These are phyloP conservation scores for Eciton burchellii DNA, from an alignment of 1,140 invertebrate species.

Conservation along the genomic window DNA sequence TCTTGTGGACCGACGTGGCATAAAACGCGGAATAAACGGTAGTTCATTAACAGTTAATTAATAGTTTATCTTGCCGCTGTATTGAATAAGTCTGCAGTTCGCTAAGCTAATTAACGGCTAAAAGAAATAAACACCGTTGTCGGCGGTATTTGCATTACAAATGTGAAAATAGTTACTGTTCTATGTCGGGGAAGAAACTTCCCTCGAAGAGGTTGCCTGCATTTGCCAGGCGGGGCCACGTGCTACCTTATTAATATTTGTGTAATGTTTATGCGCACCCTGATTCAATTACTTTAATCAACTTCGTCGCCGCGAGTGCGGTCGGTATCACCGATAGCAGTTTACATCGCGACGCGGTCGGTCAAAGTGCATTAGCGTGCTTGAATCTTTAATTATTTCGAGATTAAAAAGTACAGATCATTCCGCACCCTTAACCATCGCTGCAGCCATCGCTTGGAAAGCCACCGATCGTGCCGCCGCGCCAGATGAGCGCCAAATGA, in stretches of 20 bases:
- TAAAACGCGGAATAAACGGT: slow-evolving; percentile 24
- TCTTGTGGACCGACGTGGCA: background rate
- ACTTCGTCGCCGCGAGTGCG: background rate
- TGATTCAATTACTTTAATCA: background rate
- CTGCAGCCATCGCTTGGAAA: slow-evolving; percentile 3
- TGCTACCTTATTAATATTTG: slow-evolving; percentile 8
- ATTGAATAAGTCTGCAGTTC: slow-evolving; percentile 45
- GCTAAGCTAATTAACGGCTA: slow-evolving; percentile 44
- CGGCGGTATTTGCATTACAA: slow-evolving; percentile 39
- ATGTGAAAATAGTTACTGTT: slow-evolving; percentile 48
- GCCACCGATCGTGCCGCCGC: background rate
- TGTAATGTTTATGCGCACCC: background rate
- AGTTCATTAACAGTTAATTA: slow-evolving; percentile 57
- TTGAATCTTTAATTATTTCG: slow-evolving; percentile 17
- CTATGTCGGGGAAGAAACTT: slow-evolving; percentile 10
- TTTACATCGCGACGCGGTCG: background rate
- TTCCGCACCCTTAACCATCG: background rate
- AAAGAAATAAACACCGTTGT: slow-evolving; percentile 25
- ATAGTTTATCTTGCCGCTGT: slow-evolving; percentile 39
- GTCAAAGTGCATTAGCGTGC: background rate
- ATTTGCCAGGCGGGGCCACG: background rate
- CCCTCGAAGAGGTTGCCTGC: slow-evolving; percentile 15
- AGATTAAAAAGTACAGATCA: slow-evolving; percentile 25
- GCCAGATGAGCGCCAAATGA: slow-evolving; percentile 36
- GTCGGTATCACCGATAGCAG: background rate